These are phyloP conservation scores for Sminthurides aquaticus DNA, from an alignment of 2,888 invertebrate species.

Conservation along the genomic window DNA sequence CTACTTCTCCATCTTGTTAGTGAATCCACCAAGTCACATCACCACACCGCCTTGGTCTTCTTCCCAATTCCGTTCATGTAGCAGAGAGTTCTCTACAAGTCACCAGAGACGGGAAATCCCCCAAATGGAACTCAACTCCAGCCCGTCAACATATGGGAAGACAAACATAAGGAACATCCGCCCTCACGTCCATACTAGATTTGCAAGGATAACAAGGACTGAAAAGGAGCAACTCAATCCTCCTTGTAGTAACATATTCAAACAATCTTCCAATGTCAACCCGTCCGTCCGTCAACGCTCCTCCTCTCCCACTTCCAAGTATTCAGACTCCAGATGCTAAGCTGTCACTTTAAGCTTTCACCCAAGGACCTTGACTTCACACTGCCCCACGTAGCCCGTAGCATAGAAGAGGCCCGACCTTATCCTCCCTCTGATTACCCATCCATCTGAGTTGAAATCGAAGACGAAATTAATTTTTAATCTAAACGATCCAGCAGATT, in stretches of 20 bases:
- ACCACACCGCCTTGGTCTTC: not conserved
- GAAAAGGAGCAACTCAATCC: too few species aligned
- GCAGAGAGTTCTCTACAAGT: not conserved
- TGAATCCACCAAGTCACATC: too few species aligned
- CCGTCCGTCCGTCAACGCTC: not conserved
- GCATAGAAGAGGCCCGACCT: too few species aligned
- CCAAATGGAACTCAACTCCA: not conserved
- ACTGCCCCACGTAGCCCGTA: too few species aligned
- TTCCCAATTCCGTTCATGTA: not conserved
- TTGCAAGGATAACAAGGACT: not conserved
- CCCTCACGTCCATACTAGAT: not conserved
- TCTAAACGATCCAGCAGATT: too few species aligned
- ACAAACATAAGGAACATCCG: not conserved
- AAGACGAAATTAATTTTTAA: too few species aligned
- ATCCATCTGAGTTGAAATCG: too few species aligned
- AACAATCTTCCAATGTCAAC: not conserved
- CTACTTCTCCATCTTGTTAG: not conserved
- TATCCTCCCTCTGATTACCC: too few species aligned
- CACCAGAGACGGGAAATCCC: not conserved
- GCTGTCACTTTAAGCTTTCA: too few species aligned
- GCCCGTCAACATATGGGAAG: not conserved
- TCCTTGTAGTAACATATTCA: not conserved
- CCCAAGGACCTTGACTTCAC: too few species aligned
- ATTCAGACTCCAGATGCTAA: too few species aligned
- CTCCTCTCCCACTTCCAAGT: not conserved